Base-by-base conservation (phyloP, 2,888 invertebrate genomes). In the Trachelus troglodyta region DNA sequence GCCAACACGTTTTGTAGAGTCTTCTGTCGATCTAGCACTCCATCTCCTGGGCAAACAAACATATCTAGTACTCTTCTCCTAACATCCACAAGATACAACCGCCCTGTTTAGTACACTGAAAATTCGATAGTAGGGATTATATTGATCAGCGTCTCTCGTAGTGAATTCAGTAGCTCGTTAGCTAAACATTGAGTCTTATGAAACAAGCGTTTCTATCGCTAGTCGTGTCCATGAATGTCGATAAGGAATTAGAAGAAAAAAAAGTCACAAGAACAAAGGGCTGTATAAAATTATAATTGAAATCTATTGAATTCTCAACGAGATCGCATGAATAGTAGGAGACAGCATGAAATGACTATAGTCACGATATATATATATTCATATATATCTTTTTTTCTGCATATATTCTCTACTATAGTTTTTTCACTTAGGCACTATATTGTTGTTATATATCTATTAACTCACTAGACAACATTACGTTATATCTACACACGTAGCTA, bases 291-390 rank as follows among this genome's bases (percentile, higher is more conserved):
- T 56, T 23, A 2, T 23, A 4, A 34, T 79, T 76, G 76, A 80
- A 1, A 12, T 68, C 76, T 75, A 73, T 37, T 73, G 85, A 84
- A 76, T 85, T 84, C 81, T 80, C 73, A 77, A 82, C 79, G 80
- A 73, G 79, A 78, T 79, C 35, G 77, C 77, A 79, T 79, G 75
- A 79, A 76, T 71, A 75, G 80, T 84, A 83, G 83, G 79, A 77
- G 75, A 79, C 78, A 81, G 86, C 86, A 86, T 86, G 86, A 80
- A 81, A 82, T 85, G 83, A 79, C 82, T 79, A 83, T 80, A 80
- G 77, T 68, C 75, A 75, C 79, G 76, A 40, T 78, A 78, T 75
- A 40, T 75, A 40, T 35, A 15, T 76, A 40, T 31, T 23, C 9
- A 56, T 56, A 6, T 76, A 69, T 76, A 34, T 79, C 76, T 34